Conservation (phyloP, 2,797 vertebrate species). For the Dicrostonyx torquatus region DNA sequence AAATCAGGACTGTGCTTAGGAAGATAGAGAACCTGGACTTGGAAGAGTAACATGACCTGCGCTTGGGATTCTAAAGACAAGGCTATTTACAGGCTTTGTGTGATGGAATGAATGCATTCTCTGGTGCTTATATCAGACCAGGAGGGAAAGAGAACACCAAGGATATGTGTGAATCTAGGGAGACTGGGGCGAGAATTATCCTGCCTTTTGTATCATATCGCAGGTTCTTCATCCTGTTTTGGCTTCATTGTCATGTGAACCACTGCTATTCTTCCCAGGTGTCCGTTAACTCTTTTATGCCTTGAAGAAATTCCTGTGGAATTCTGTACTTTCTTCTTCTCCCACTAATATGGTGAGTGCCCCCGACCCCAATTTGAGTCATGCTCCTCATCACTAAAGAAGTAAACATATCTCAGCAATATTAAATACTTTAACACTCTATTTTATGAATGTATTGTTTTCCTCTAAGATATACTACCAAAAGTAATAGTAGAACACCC, state of each 20-base stretch:
- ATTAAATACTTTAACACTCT: neutral
- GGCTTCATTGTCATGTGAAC: neutral
- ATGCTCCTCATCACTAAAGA: neutral
- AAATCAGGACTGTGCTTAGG: neutral
- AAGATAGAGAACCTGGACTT: neutral
- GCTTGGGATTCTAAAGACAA: neutral
- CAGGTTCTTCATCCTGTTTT: neutral
- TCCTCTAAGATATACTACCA: neutral
- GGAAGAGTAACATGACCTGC: neutral
- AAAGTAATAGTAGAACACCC: conserved; percentile 4
- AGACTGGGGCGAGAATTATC: neutral
- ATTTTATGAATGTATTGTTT: neutral
- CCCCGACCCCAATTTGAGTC: neutral
- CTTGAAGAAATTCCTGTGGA: neutral
- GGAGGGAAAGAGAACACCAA: neutral
- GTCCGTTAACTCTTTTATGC: neutral
- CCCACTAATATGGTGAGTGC: neutral
- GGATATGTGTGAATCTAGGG: neutral
- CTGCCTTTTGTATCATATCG: neutral
- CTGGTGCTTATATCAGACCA: neutral
- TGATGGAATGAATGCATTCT: neutral
- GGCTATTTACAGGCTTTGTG: neutral
- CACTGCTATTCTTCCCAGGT: neutral
- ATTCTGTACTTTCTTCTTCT: neutral
- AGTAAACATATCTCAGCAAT: neutral